Conservation (phyloP, 2,797 vertebrate genomes). For the Takifugu rubripes region DNA sequence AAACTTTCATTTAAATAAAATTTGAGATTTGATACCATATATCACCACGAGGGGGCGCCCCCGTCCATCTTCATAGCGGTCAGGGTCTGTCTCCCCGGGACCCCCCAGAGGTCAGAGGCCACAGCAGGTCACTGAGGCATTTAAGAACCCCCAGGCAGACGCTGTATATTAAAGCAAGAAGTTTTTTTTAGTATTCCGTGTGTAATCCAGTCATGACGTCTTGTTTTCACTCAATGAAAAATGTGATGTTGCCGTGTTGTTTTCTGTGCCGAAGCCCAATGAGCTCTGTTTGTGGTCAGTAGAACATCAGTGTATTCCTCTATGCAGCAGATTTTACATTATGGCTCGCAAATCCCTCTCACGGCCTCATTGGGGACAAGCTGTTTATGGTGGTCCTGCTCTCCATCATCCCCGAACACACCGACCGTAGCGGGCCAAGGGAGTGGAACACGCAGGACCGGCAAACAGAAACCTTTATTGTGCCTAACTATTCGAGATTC, state of each 20-base stretch:
- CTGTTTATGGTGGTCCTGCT: constrained; percentile 55
- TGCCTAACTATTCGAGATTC: constrained; percentile 65
- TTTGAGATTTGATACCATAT: no score
- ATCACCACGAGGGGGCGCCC: not conserved
- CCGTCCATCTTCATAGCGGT: not conserved
- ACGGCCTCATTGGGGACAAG: constrained; percentile 40
- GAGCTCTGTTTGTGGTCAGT: constrained; percentile 75
- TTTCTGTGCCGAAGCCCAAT: constrained; percentile 76
- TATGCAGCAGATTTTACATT: constrained; percentile 43
- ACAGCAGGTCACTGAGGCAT: constrained; percentile 46
- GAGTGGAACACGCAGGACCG: constrained; percentile 43
- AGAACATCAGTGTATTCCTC: constrained; percentile 41
- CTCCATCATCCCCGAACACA: constrained; percentile 35
- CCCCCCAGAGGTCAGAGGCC: constrained; percentile 11
- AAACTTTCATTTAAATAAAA: no score
- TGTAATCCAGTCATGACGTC: constrained; percentile 80
- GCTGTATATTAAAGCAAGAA: constrained; percentile 83
- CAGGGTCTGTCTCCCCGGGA: constrained; percentile 13
- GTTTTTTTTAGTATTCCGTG: constrained; percentile 87
- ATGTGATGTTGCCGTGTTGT: constrained; percentile 82
- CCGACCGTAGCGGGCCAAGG: constrained; percentile 40
- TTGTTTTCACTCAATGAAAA: constrained; percentile 70
- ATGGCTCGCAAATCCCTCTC: constrained; percentile 43
- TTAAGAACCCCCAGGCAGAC: constrained; percentile 64
- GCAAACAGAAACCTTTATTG: constrained; percentile 53